phyloP scores from a whole-genome alignment of 2,113 vertebrate species.

The Chaetura pelagica region DNA sequence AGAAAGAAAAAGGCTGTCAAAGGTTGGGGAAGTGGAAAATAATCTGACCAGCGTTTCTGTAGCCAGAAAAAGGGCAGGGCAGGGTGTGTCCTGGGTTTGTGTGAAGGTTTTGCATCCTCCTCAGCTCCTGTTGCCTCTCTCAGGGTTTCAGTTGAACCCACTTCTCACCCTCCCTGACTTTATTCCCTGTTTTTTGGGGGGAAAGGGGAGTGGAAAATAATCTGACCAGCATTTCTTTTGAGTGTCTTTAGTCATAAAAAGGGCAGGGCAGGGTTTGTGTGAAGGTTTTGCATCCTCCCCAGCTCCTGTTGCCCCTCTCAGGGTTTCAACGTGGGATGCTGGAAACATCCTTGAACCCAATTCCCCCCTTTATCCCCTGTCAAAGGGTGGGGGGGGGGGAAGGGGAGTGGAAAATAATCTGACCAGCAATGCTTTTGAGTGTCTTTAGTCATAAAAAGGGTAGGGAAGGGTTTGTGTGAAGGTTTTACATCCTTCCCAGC shows the following conservation, averaged over 20 bases:
- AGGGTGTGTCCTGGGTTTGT: too few species aligned
- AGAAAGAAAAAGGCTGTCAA: too few species aligned
- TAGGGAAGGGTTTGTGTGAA: too few species aligned
- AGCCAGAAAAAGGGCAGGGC: neutral
- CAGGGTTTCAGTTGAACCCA: neutral
- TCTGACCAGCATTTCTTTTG: too few species aligned
- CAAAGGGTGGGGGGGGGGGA: neutral
- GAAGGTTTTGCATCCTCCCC: neutral
- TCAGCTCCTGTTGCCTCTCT: accelerated
- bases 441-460: neutral
- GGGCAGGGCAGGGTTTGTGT: too few species aligned
- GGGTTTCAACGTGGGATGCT: neutral
- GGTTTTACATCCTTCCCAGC: neutral
- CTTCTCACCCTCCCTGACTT: neutral
- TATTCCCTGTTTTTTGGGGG: neutral
- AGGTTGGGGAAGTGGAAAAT: too few species aligned
- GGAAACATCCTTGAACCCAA: neutral
- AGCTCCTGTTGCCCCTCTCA: accelerated
- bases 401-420: neutral
- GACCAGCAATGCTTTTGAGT: neutral
- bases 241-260: too few species aligned
- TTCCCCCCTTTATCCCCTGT: neutral
- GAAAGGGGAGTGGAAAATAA: too few species aligned
- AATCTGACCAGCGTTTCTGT: neutral
- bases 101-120: neutral